A percentile compares a stretch with the other conserved stretches of the same genome.
Conservation (phyloP, 2,888 invertebrate species). For the Peribatodes rhomboidaria region DNA sequence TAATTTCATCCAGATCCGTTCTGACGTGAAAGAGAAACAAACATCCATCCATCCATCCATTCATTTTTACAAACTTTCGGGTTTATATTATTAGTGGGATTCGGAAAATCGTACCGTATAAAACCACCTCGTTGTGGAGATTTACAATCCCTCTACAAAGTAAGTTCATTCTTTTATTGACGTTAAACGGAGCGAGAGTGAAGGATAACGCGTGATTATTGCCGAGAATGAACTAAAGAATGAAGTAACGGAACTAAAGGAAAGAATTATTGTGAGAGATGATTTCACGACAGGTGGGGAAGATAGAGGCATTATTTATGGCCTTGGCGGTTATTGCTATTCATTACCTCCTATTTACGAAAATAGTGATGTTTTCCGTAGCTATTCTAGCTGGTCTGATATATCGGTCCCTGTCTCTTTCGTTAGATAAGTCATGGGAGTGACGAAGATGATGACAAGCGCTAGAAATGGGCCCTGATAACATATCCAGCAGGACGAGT, state of each 20-base stretch:
- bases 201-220: constrained; percentile 61
- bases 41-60: too few species aligned
- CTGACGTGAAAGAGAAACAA: too few species aligned
- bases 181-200: constrained; percentile 66
- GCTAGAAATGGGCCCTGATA: too few species aligned
- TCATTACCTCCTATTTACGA: constrained; percentile 13
- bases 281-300: constrained; percentile 22
- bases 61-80: too few species aligned
- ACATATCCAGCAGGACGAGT: background rate
- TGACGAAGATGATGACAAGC: too few species aligned
- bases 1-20: too few species aligned
- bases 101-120: constrained; percentile 50
- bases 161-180: constrained; percentile 67
- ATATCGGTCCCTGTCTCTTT: too few species aligned
- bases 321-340: constrained; percentile 15
- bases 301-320: constrained; percentile 24
- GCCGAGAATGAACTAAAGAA: constrained; percentile 28
- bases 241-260: constrained; percentile 28
- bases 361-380: constrained; percentile 15
- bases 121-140: constrained; percentile 50
- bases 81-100: too few species aligned
- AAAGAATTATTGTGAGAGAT: constrained; percentile 27
- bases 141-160: constrained; percentile 60
- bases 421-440: too few species aligned
- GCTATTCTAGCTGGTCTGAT: background rate